Evolutionary conservation across 2,888 invertebrate genomes (phyloP), one percentile per base, ranked within the genome.

Genomic region (Epicampocera succincta): DNA sequence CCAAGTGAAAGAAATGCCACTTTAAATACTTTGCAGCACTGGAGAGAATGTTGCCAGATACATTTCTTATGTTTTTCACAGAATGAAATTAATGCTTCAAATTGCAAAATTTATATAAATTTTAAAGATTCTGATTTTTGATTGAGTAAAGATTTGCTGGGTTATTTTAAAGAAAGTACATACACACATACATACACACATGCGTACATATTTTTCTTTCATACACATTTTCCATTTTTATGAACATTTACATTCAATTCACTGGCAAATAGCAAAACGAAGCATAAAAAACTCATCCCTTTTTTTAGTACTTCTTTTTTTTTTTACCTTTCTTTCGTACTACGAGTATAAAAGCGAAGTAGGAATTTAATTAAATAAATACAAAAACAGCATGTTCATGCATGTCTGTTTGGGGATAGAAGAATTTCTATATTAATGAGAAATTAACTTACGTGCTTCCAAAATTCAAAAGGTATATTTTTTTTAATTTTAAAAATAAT

Each of bases 321-420:
- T 58, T 52, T 52, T 11, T 44, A 13, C 29, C 61, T n/a, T 61
- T 46, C 52, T 50, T 15, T 33, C 12, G 42, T 76, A 13, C 19
- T n/a, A n/a, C n/a, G n/a, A n/a, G n/a, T 44, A 13, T 44, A 58
- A 50, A 46, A 42, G 65, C 25, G 54, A 60, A 73, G 73, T 52
- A 68, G 48, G 61, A 74, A 79, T 79, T 79, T 79, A 79, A 79
- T 79, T 79, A 79, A 79, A 68, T 73, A 17, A 44, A n/a, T 66
- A 52, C 3, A 77, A 61, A 46, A 40, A 72, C 29, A 29, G 17
- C 5, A 40, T 29, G 13, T 15, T 17, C 8, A 15, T 48, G 33
- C 12, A 12, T 46, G 33, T 9, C 3, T 52, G 38, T n/a, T n/a
- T 42, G 8, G 21, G 13, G 40, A 3, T 42, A n/a, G n/a, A 44